These are phyloP conservation scores for Rhinogobius similis DNA, from an alignment of 2,113 vertebrate genomes.

Conservation along the genomic window DNA sequence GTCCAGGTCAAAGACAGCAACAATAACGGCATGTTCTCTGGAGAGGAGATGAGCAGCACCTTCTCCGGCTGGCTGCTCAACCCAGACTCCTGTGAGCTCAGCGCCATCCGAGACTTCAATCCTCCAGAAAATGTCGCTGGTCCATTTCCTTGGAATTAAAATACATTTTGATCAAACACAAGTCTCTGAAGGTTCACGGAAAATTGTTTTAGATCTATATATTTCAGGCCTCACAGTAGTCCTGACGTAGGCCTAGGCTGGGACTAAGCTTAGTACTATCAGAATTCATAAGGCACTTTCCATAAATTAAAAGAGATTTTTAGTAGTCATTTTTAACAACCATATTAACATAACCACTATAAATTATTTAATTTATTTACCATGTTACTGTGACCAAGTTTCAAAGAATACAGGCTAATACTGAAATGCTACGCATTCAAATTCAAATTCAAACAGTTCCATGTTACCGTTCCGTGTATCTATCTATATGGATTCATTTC, in stretches of 20 bases:
- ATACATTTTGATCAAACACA: neutral
- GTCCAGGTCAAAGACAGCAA: slow-evolving; percentile 62
- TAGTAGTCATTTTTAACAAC: neutral
- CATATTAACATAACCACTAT: neutral
- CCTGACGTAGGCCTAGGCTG: neutral
- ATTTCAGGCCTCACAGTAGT: neutral
- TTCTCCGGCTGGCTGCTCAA: slow-evolving; percentile 73
- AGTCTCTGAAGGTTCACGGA: neutral
- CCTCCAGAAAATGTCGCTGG: fast-evolving
- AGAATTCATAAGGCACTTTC: neutral
- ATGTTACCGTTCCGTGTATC: too few relatives aligned
- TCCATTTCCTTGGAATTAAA: neutral
- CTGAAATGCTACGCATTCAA: neutral
- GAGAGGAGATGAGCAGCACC: slow-evolving; percentile 56
- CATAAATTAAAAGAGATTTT: neutral
- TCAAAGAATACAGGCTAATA: neutral
- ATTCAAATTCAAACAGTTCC: too few relatives aligned
- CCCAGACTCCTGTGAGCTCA: slow-evolving; percentile 65
- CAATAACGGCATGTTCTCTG: slow-evolving; percentile 65
- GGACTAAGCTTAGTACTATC: neutral
- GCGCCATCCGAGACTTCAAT: neutral
- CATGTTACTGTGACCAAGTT: neutral
- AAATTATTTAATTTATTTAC: neutral
- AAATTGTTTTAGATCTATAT: neutral
- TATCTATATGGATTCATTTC: too few relatives aligned